Evolutionary conservation across 2,888 invertebrate species (phyloP).

Genomic region (Thecocarcelia acutangulata): DNA sequence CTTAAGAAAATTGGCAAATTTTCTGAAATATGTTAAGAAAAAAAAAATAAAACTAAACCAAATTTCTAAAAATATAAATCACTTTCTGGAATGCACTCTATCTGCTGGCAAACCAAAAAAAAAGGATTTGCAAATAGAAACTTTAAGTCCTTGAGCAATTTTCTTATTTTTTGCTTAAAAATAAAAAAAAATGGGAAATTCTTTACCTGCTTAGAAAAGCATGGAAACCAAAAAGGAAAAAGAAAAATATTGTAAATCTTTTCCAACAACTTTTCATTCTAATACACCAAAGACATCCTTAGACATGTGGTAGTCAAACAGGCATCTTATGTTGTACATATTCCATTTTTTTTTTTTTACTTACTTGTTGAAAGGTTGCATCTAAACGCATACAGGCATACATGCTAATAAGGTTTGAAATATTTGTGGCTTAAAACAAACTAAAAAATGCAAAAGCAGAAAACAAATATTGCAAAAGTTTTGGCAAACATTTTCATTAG

Average conservation of each 20-base stretch:
- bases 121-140: slow-evolving; percentile 24
- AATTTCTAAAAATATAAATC: slow-evolving; percentile 48
- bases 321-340: background rate
- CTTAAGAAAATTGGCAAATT: slow-evolving; percentile 63
- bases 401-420: slow-evolving; percentile 41
- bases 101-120: background rate
- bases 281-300: slow-evolving; percentile 45
- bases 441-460: background rate
- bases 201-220: slow-evolving; percentile 4
- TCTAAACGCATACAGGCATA: slow-evolving; percentile 7
- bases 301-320: slow-evolving; percentile 46
- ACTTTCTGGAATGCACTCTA: slow-evolving; percentile 5
- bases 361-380: slow-evolving; percentile 55
- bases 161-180: background rate
- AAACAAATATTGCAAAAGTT: background rate
- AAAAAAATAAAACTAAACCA: slow-evolving; percentile 17
- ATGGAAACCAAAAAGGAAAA: background rate
- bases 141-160: slow-evolving; percentile 33
- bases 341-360: too few relatives aligned
- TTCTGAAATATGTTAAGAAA: slow-evolving; percentile 1
- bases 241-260: slow-evolving; percentile 34
- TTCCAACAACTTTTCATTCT: slow-evolving; percentile 44
- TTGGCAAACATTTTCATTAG: slow-evolving; percentile 48
- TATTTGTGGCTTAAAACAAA: slow-evolving; percentile 43
- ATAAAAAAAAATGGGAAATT: slow-evolving; percentile 12